A percentile compares a stretch with the other conserved stretches of the same genome.
phyloP scores from a whole-genome alignment of 2,888 invertebrate genomes.

The Aleiodes testaceus region DNA sequence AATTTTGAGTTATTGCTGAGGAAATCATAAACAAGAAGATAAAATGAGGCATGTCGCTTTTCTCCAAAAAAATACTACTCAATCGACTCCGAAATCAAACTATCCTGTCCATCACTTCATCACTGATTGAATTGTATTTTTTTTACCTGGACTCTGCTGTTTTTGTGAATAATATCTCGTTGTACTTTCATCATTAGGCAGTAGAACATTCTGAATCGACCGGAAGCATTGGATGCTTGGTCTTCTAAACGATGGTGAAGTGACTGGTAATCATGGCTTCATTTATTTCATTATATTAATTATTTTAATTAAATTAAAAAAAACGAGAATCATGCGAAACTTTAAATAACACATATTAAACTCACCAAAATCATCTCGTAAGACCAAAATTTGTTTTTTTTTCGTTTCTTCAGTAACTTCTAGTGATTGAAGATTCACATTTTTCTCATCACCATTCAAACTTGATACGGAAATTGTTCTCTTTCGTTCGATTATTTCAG shows the following conservation, averaged over 20 bases:
- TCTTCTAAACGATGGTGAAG: not conserved
- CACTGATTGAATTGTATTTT: not conserved
- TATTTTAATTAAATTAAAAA: not conserved
- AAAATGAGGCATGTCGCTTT: too few species aligned
- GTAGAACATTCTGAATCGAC: conserved; percentile 6
- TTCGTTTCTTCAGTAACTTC: conserved; percentile 33
- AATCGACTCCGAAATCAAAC: too few species aligned
- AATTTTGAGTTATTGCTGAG: too few species aligned
- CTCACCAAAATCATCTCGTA: conserved; percentile 40
- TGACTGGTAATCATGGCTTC: conserved; percentile 23
- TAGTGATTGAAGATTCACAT: conserved; percentile 17
- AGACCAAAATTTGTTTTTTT: conserved; percentile 5
- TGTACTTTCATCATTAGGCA: conserved; percentile 3
- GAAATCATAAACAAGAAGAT: too few species aligned
- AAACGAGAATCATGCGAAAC: not conserved
- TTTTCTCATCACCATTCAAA: conserved; percentile 70
- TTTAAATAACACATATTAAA: conserved; percentile 16
- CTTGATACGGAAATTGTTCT: conserved; percentile 55
- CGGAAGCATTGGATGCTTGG: not conserved
- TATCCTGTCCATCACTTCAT: too few species aligned
- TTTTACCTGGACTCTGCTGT: conserved; percentile 51
- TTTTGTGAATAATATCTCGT: conserved; percentile 38
- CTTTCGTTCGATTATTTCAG: conserved; percentile 46
- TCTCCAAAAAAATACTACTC: too few species aligned
- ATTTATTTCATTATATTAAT: conserved; percentile 23